Conservation (phyloP, 1,140 invertebrate species). For the Ceratoteleas bidentatus region DNA sequence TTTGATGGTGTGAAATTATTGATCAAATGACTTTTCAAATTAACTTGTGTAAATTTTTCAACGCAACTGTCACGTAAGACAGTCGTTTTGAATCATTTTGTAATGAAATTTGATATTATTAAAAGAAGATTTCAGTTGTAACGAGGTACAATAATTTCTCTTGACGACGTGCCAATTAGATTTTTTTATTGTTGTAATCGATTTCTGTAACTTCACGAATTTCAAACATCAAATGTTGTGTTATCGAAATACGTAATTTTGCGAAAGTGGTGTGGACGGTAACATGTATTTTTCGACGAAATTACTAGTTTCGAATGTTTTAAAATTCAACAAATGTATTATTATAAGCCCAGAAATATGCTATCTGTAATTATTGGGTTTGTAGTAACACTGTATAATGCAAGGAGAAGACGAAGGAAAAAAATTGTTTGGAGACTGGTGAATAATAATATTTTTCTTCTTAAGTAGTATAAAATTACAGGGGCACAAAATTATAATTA, state of each 20-base stretch:
- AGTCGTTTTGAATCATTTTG: too few relatives aligned
- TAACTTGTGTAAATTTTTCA: not conserved
- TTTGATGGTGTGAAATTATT: not conserved
- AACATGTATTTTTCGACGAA: constrained; percentile 11
- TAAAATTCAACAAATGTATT: constrained; percentile 13
- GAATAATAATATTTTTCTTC: not conserved
- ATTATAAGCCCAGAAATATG: constrained; percentile 15
- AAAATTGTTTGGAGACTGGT: not conserved
- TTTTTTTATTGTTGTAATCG: not conserved
- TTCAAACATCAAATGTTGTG: constrained; percentile 5
- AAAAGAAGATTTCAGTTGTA: not conserved
- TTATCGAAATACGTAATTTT: constrained; percentile 8
- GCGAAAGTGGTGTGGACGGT: not conserved
- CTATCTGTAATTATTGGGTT: not conserved
- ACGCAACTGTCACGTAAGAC: too few relatives aligned
- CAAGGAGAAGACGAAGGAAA: not conserved
- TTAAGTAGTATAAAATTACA: not conserved
- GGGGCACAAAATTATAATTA: not conserved
- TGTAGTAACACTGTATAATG: too few relatives aligned
- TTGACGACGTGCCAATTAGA: not conserved
- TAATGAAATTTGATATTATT: not conserved
- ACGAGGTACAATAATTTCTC: not conserved
- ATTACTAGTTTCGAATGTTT: constrained; percentile 14
- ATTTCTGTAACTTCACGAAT: not conserved
- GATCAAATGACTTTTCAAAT: not conserved